Evolutionary conservation across 1,140 invertebrate genomes (phyloP).

Genomic region (Drosophila auraria): DNA sequence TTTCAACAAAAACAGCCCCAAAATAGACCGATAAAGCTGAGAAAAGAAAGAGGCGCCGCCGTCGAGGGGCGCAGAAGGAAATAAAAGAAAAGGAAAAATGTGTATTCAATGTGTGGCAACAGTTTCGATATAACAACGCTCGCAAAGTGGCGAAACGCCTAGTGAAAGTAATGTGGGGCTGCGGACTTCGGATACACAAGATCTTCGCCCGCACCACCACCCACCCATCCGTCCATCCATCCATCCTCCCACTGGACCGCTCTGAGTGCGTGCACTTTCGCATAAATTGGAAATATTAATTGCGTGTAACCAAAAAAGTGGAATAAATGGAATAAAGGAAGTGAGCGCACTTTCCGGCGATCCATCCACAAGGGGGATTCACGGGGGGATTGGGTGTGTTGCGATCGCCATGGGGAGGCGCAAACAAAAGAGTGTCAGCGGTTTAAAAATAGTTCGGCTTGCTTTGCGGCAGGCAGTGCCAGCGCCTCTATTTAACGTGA

Average conservation of each 20-base stretch:
- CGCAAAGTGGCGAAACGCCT: slow-evolving; percentile 69
- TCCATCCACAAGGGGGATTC: neutral
- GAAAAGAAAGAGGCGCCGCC: slow-evolving; percentile 24
- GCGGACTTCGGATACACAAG: slow-evolving; percentile 34
- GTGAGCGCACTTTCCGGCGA: slow-evolving; percentile 57
- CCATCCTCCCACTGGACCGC: slow-evolving; percentile 3
- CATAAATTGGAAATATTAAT: slow-evolving; percentile 73
- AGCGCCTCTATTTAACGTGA: slow-evolving; percentile 72
- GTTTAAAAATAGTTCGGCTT: slow-evolving; percentile 73
- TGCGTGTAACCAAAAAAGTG: slow-evolving; percentile 76
- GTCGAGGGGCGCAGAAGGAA: slow-evolving; percentile 15
- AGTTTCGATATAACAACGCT: slow-evolving; percentile 65
- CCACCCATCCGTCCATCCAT: slow-evolving; percentile 14
- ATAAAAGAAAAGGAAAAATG: slow-evolving; percentile 48
- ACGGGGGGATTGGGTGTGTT: slow-evolving; percentile 13
- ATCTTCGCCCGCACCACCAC: slow-evolving; percentile 10
- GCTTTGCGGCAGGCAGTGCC: slow-evolving; percentile 53
- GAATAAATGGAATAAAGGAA: slow-evolving; percentile 69
- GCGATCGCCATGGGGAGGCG: slow-evolving; percentile 27
- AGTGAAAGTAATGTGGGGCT: slow-evolving; percentile 72
- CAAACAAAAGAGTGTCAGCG: slow-evolving; percentile 79
- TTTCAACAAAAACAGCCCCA: slow-evolving; percentile 51
- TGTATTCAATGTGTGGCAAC: slow-evolving; percentile 74
- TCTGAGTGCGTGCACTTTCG: slow-evolving; percentile 56
- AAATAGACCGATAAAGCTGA: slow-evolving; percentile 32